A percentile compares a stretch with the other conserved stretches of the same genome.
Evolutionary conservation across 2,113 vertebrate species (phyloP).

Genomic region (Catharus minimus): DNA sequence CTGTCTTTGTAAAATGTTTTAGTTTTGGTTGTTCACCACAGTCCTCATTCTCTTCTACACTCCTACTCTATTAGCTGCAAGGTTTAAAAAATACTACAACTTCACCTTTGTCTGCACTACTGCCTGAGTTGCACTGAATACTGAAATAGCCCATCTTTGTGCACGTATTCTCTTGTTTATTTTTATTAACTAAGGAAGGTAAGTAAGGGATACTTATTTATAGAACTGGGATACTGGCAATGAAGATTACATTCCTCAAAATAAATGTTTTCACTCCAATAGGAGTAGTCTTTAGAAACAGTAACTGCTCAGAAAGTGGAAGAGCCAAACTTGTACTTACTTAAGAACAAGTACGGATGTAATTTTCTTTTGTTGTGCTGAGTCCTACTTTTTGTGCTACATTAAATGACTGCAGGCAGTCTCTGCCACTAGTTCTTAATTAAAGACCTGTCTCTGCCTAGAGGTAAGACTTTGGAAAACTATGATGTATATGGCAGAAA

Average conservation of each 20-base stretch:
- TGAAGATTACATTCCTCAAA: neutral
- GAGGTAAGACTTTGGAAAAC: neutral
- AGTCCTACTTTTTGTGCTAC: neutral
- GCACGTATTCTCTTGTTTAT: neutral
- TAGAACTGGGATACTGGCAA: neutral
- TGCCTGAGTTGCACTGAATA: neutral
- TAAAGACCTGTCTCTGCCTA: neutral
- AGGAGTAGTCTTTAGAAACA: neutral
- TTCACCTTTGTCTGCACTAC: neutral
- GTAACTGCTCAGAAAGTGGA: neutral
- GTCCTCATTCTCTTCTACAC: neutral
- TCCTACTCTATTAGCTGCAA: neutral
- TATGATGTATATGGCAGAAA: neutral
- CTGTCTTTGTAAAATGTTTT: neutral
- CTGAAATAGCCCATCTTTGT: neutral
- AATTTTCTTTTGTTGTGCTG: neutral
- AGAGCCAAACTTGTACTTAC: neutral
- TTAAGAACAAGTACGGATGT: neutral
- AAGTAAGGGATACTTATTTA: neutral
- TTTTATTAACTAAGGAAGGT: neutral
- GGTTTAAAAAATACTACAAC: neutral
- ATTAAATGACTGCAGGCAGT: neutral
- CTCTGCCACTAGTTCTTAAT: neutral
- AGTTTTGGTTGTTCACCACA: neutral
- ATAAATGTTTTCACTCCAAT: neutral